Evolutionary conservation across 2,888 invertebrate genomes (phyloP), one percentile per base, ranked within the genome.

Genomic region (Perithous albicinctus): DNA sequence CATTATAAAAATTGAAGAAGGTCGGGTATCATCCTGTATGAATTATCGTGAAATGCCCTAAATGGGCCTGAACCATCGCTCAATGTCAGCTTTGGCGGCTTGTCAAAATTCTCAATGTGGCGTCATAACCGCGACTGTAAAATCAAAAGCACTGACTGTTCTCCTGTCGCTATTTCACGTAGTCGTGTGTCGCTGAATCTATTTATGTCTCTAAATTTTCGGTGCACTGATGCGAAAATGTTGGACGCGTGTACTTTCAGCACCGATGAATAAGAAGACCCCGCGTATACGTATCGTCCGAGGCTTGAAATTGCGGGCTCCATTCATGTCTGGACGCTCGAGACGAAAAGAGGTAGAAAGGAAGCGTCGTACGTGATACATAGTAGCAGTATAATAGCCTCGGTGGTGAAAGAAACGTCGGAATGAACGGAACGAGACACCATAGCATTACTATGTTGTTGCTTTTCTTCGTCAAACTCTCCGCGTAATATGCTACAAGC

Each of bases 311-410:
- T 79, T 74, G 74, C 63, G 51, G 43, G 54, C 54, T 35, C 59
- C 74, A 69, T 79, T 79, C 79, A 69, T 69, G 26, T 51, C 67
- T 6, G 32, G 20, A 56, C n/a, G n/a, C 29, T 35, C 56, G 66
- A 59, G 61, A 79, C 56, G 78, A 74, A 51, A 61, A 29, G 61
- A 51, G 69, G 63, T 64, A 38, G 67, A 79, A 61, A 51, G 48
- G 73, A 79, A 79, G 38, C 64, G 64, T 73, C 56, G 61, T 74
- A 74, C 59, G 66, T 29, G 51, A 66, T 72, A 78, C 73, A 79
- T 79, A 73, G 73, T 74, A 73, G 66, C 67, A 35, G 61, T 23
- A 79, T 64, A 79, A 79, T 79, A 20, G 66, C 38, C 43, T 41
- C 15, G 15, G n/a, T n/a, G 4, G 66, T 56, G 56, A 72, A 79